Conservation (phyloP, 2,797 vertebrate species). For the Diglossa cyanea region DNA sequence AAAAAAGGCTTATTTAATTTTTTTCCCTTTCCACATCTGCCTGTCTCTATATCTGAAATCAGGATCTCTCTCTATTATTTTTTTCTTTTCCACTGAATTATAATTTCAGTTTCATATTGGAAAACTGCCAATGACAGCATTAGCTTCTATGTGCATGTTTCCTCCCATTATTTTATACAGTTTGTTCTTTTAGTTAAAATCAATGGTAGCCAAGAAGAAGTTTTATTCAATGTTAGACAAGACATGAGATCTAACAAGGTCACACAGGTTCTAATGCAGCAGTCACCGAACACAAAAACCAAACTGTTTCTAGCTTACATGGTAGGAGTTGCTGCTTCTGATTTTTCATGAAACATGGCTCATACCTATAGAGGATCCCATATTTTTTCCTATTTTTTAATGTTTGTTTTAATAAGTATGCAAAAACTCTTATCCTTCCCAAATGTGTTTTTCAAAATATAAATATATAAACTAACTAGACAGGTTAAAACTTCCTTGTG, state of each 20-base stretch:
- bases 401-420: neutral
- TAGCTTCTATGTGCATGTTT: neutral
- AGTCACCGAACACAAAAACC: neutral
- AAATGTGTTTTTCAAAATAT: neutral
- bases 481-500: neutral
- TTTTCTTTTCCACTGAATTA: conserved; percentile 3
- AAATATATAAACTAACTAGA: neutral
- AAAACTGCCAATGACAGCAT: neutral
- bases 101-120: neutral
- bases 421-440: neutral
- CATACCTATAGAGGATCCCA: rapidly evolving
- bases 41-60: conserved; percentile 33
- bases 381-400: neutral
- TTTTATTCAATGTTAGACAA: neutral
- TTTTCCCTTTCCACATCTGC: neutral
- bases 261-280: neutral
- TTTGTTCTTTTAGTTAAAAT: neutral
- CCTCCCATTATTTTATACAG: neutral
- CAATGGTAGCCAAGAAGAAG: neutral
- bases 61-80: conserved; percentile 24
- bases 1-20: neutral
- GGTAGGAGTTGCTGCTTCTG: neutral
- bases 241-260: neutral
- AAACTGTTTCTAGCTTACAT: neutral
- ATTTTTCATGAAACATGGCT: neutral